Percentiles rank a stretch among this genome's conserved stretches.
Evolutionary conservation across 2,888 invertebrate genomes (phyloP).

Genomic region (Pedicia rivosa): DNA sequence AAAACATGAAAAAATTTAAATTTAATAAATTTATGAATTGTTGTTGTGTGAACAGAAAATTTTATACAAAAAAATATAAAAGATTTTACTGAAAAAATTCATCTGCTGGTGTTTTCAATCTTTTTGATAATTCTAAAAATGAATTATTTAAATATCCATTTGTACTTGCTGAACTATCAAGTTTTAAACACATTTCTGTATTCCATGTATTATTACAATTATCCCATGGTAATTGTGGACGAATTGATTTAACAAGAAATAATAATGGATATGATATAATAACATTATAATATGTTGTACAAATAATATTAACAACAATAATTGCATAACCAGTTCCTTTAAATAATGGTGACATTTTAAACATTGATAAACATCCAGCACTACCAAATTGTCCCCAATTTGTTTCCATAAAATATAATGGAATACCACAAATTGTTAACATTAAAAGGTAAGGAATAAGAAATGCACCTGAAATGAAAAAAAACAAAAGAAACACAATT

Average conservation of each 20-base stretch:
- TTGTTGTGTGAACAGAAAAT: background rate
- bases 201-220: slow-evolving; percentile 72
- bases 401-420: slow-evolving; percentile 76
- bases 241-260: slow-evolving; percentile 55
- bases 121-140: slow-evolving; percentile 19
- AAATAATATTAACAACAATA: slow-evolving; percentile 62
- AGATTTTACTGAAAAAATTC: slow-evolving; percentile 71
- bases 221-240: slow-evolving; percentile 55
- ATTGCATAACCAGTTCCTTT: slow-evolving; percentile 84
- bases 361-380: slow-evolving; percentile 66
- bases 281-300: slow-evolving; percentile 70
- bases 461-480: slow-evolving; percentile 60
- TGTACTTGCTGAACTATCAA: no score
- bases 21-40: background rate
- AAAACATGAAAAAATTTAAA: no score
- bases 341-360: slow-evolving; percentile 65
- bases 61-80: no score
- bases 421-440: slow-evolving; percentile 66
- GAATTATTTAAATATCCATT: background rate
- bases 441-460: slow-evolving; percentile 73
- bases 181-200: slow-evolving; percentile 49
- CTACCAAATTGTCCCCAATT: slow-evolving; percentile 73
- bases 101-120: slow-evolving; percentile 48
- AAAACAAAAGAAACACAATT: no score
- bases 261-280: slow-evolving; percentile 72